phyloP scores from a whole-genome alignment of 2,113 vertebrate species.

The Colaptes auratus region DNA sequence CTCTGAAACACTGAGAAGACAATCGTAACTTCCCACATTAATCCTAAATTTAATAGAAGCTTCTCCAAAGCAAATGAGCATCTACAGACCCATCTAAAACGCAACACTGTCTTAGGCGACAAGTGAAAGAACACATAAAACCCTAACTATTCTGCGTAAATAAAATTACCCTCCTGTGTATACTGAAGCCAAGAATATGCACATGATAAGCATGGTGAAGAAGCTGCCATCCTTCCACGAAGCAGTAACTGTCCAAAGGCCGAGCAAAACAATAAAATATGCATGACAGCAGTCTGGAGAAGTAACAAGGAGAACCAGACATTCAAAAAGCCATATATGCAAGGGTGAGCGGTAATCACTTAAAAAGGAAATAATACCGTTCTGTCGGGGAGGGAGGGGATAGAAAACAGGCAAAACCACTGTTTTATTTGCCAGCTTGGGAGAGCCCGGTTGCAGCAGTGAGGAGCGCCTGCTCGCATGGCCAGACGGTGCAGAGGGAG shows the following conservation, averaged over 20 bases:
- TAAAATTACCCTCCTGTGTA: not conserved
- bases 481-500: constrained; percentile 1
- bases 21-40: not conserved
- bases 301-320: constrained; percentile 13
- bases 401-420: not conserved
- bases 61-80: constrained; percentile 5
- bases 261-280: not conserved
- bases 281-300: not conserved
- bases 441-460: not conserved
- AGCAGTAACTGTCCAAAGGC: constrained; percentile 23
- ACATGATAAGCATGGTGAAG: not conserved
- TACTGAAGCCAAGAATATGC: not conserved
- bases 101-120: not conserved
- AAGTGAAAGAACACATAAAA: not conserved
- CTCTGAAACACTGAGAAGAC: constrained; percentile 4
- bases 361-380: not conserved
- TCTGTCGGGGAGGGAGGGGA: not conserved
- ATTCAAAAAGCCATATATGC: not conserved
- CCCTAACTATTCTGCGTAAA: not conserved
- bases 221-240: not conserved
- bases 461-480: not conserved
- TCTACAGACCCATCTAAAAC: not conserved
- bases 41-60: not conserved
- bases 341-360: constrained; percentile 5
- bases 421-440: not conserved